Percentiles rank a stretch among this genome's conserved stretches.
Conservation (phyloP, 2,888 invertebrate genomes). For the Leptopilina syphax region DNA sequence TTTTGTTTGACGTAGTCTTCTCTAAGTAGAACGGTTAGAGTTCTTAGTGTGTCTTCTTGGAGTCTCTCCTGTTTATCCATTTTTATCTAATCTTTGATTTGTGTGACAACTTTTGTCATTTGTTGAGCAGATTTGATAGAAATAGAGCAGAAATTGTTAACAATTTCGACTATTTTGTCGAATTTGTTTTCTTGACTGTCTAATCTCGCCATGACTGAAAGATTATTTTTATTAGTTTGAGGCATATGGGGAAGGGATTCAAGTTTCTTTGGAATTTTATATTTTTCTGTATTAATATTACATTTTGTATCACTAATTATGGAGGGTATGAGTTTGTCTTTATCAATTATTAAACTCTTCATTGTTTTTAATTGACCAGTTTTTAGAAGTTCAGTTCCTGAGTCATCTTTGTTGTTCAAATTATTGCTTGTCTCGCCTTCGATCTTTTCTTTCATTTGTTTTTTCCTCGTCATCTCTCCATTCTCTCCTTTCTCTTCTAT, state of each 20-base stretch:
- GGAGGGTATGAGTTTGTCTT: too few relatives aligned
- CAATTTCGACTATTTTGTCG: background rate
- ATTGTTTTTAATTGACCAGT: background rate
- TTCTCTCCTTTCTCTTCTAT: background rate
- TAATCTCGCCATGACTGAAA: background rate
- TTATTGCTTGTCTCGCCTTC: background rate
- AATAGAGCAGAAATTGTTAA: background rate
- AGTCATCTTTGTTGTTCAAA: background rate
- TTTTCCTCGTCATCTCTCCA: background rate
- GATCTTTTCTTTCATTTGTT: background rate
- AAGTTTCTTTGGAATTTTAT: background rate
- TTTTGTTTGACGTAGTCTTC: too few relatives aligned
- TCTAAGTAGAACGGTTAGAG: background rate
- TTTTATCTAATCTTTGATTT: background rate
- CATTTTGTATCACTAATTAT: background rate
- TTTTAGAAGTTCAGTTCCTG: background rate
- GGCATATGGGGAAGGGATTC: background rate
- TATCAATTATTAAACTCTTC: too few relatives aligned
- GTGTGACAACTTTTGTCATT: background rate
- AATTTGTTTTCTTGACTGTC: background rate
- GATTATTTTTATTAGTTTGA: background rate
- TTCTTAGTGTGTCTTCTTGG: background rate
- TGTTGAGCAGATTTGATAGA: background rate
- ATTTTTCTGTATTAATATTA: background rate
- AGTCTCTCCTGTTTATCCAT: background rate